These are phyloP conservation scores for Xylota segnis DNA, from an alignment of 2,888 invertebrate species.

Conservation along the genomic window DNA sequence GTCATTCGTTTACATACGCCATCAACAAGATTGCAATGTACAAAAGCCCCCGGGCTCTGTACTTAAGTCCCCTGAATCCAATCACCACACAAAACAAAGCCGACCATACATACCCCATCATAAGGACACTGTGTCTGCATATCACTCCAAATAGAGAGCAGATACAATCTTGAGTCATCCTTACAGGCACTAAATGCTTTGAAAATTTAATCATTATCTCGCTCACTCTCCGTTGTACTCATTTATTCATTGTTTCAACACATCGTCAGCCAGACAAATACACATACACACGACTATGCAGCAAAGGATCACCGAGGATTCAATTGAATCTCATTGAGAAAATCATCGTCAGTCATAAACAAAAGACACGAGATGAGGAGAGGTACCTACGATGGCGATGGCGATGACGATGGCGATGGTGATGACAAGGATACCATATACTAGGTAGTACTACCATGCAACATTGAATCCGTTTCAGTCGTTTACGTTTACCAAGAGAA, in stretches of 20 bases:
- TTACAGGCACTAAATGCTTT: constrained; percentile 72
- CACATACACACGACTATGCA: constrained; percentile 10
- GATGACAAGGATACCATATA: not conserved
- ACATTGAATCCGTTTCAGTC: constrained; percentile 58
- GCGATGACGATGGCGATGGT: not conserved
- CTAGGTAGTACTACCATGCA: constrained; percentile 46
- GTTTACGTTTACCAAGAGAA: constrained; percentile 44
- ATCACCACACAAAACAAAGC: constrained; percentile 60
- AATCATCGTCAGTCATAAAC: constrained; percentile 75
- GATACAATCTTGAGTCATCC: constrained; percentile 55
- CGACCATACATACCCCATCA: constrained; percentile 8
- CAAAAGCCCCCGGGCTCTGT: constrained; percentile 43
- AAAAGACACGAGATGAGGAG: constrained; percentile 49
- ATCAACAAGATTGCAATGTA: constrained; percentile 63
- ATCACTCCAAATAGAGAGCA: constrained; percentile 40
- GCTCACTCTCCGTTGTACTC: constrained; percentile 47
- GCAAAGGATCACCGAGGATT: constrained; percentile 60
- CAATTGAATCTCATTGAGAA: constrained; percentile 73
- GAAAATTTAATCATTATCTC: constrained; percentile 74
- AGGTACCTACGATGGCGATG: constrained; percentile 12
- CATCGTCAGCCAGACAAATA: constrained; percentile 43
- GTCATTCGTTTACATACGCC: constrained; percentile 52
- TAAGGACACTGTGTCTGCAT: constrained; percentile 40
- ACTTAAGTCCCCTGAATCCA: constrained; percentile 65
- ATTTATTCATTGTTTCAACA: constrained; percentile 77